Evolutionary conservation across 2,888 invertebrate genomes (phyloP), one percentile per base, ranked within the genome.

Genomic region (Nomada lathburiana): DNA sequence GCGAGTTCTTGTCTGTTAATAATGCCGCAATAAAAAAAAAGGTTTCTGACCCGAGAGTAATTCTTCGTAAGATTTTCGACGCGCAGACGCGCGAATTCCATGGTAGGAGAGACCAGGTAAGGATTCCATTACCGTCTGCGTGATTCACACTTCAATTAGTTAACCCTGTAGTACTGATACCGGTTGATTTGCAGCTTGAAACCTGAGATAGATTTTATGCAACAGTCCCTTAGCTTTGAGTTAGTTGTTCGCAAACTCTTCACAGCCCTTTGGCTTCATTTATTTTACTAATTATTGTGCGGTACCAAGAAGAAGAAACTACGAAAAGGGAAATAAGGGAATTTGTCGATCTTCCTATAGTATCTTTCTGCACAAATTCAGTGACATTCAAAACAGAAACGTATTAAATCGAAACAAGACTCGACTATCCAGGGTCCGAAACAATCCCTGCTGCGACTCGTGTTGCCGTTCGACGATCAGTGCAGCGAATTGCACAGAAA

Each of bases 1-100:
- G 65, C 70, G 53, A 71, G 50, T 62, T 69, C 42, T 69, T 71
- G 36, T 47, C 42, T 36, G 80, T 76, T 80, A 77, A 80, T 76
- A 53, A 80, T 55, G 70, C 55, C 62, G 29, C 47, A 55, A 77
- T 65, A 57, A 59, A 52, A 64, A 68, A 64, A 60, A 60, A 42
- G 26, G 18, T 20, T 29, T 60, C n/a, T 76, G 60, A 70, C 44
- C 70, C 70, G 53, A 26, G 36, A 50, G n/a, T 53, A 70, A 70
- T 53, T 64, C 60, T 70, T 79, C 64, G 69, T 59, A 23, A 16
- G 44, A 63, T 52, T 16, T 76, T 44, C 11, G 13, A 11, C 36
- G n/a, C 13, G 65, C 44, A n/a, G 26, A 7, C 29, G n/a, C 16
- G n/a, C 20, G 11, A 13, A 42, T 55, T 50, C n/a, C 9, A 50